phyloP scores from a whole-genome alignment of 1,140 invertebrate species.

The Arctopsyche grandis region DNA sequence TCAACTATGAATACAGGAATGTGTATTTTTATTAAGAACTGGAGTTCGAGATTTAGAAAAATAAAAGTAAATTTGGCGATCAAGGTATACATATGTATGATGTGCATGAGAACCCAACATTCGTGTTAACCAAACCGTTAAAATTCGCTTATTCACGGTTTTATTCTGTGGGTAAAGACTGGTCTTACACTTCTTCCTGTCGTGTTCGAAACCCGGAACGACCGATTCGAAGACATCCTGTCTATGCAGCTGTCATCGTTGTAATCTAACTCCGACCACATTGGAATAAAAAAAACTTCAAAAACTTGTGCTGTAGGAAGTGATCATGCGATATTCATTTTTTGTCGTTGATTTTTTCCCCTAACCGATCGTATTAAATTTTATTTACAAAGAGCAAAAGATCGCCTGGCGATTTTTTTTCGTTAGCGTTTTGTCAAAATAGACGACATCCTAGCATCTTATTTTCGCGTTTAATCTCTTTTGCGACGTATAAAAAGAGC shows the following conservation, averaged over 20 bases:
- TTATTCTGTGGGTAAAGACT: slow-evolving; percentile 30
- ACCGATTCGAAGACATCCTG: slow-evolving; percentile 22
- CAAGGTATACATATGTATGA: no score
- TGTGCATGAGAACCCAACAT: slow-evolving; percentile 10
- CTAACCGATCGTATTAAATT: neutral
- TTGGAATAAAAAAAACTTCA: neutral
- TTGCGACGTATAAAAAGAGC: neutral
- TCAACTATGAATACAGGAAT: no score
- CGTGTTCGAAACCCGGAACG: slow-evolving; percentile 22
- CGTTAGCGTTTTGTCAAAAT: neutral
- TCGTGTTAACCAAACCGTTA: slow-evolving; percentile 23
- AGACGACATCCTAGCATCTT: neutral
- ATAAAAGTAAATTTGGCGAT: neutral
- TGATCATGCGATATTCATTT: neutral
- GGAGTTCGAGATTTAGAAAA: no score
- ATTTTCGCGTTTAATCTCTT: neutral
- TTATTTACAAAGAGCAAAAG: neutral
- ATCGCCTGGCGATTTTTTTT: neutral
- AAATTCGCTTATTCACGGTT: slow-evolving; percentile 34
- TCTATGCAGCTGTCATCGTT: slow-evolving; percentile 20
- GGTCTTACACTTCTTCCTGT: slow-evolving; percentile 18
- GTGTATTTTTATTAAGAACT: no score
- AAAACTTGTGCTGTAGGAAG: neutral
- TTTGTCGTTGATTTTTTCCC: neutral
- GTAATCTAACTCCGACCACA: neutral